phyloP scores from a whole-genome alignment of 2,797 vertebrate species.

The Cossypha caffra region DNA sequence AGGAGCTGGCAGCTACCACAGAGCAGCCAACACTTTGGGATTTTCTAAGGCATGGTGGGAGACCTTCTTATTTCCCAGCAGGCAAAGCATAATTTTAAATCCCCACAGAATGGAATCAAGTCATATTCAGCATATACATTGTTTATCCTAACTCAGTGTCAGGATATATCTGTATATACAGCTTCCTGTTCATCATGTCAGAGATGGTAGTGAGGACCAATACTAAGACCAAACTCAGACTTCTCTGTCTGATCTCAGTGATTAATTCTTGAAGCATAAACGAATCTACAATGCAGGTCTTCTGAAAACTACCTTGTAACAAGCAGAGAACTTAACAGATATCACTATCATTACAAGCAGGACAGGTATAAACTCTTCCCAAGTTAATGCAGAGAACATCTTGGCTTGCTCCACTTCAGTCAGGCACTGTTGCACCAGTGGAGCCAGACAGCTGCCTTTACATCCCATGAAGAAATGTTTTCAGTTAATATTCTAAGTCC shows the following conservation, averaged over 20 bases:
- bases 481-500: neutral
- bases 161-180: neutral
- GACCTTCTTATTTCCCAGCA: neutral
- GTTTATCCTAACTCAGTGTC: neutral
- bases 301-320: neutral
- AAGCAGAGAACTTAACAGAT: neutral
- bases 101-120: neutral
- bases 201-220: neutral
- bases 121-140: neutral
- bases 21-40: neutral
- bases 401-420: neutral
- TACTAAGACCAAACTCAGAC: neutral
- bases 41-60: neutral
- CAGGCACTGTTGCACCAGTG: neutral
- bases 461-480: neutral
- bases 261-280: neutral
- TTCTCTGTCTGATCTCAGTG: neutral
- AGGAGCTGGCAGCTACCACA: neutral
- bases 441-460: neutral
- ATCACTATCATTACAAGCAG: neutral
- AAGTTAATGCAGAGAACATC: neutral
- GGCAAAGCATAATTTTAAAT: neutral
- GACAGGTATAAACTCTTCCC: neutral
- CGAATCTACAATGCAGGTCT: neutral
- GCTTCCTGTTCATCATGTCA: neutral